Conservation (phyloP, 1,140 invertebrate genomes). For the Matsumurasca onukii region DNA sequence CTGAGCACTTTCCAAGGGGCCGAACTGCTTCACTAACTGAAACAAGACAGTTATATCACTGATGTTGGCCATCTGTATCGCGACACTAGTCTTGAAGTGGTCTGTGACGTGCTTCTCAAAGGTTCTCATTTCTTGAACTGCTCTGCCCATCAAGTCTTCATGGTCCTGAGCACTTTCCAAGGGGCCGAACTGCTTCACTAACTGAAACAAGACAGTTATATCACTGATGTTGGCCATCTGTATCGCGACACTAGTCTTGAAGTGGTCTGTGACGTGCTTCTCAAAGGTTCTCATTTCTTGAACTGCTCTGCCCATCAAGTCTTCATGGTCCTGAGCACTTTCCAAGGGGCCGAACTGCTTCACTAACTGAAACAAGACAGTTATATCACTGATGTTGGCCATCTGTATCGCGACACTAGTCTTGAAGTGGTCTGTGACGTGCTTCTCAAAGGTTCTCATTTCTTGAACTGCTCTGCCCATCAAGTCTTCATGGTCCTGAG, state of each 20-base stretch:
- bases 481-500: constrained; percentile 49
- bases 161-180: constrained; percentile 42
- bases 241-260: constrained; percentile 48
- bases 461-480: constrained; percentile 48
- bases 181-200: constrained; percentile 17
- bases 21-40: constrained; percentile 28
- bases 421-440: constrained; percentile 57
- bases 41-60: background rate
- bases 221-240: constrained; percentile 31
- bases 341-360: constrained; percentile 10
- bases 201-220: background rate
- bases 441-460: constrained; percentile 53
- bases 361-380: constrained; percentile 14
- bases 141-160: constrained; percentile 51
- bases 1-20: constrained; percentile 26
- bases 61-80: no score
- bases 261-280: constrained; percentile 55
- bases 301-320: constrained; percentile 52
- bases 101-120: constrained; percentile 60
- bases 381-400: constrained; percentile 27
- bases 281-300: constrained; percentile 52
- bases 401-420: no score
- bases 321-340: constrained; percentile 46
- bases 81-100: constrained; percentile 49
- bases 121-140: constrained; percentile 44